Conservation (phyloP, 2,113 vertebrate genomes). For the pig (Sus scrofa) region T2T-Sscrofa CM000819.6:92307501-92308000, state of each 20-base stretch:
- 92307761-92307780: background rate
- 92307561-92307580: background rate
- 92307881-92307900: background rate
- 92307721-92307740: background rate
- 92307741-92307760: background rate
- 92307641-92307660: background rate
- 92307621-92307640: background rate
- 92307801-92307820: background rate
- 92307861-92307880: background rate
- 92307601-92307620: background rate
- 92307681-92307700: background rate
- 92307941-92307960: background rate
- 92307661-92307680: background rate
- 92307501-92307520: background rate
- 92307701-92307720: background rate
- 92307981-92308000: background rate
- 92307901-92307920: background rate
- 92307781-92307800: background rate
- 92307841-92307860: background rate
- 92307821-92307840: background rate
- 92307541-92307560: background rate
- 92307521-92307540: background rate
- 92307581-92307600: background rate
- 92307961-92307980: background rate
- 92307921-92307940: background rate